phyloP scores from a whole-genome alignment of 2,113 vertebrate genomes.

The Callionymus lyra region DNA sequence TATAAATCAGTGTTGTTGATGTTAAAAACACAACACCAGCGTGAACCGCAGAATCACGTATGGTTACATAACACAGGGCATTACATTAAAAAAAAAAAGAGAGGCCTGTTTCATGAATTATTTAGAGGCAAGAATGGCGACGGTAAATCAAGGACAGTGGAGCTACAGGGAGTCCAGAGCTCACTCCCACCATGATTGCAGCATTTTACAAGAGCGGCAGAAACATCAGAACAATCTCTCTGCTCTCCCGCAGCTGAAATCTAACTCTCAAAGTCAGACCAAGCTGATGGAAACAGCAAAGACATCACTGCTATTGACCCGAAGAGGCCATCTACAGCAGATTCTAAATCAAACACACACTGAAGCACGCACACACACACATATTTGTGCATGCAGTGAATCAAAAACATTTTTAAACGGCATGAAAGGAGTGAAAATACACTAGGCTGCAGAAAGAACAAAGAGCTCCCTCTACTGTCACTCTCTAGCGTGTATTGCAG shows the following conservation, averaged over 20 bases:
- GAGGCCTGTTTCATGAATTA: slow-evolving; percentile 37
- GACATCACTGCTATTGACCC: slow-evolving; percentile 26
- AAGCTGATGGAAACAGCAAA: background rate
- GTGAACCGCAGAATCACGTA: slow-evolving; percentile 17
- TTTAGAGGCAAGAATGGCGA: slow-evolving; percentile 40
- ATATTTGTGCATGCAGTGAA: slow-evolving; percentile 30
- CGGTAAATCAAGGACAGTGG: slow-evolving; percentile 35
- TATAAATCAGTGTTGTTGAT: slow-evolving; percentile 2
- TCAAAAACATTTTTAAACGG: slow-evolving; percentile 24
- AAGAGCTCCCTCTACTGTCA: slow-evolving; percentile 21
- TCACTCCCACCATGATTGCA: too few species aligned
- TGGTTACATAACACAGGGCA: slow-evolving; percentile 21
- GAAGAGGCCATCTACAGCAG: background rate
- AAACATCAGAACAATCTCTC: too few species aligned
- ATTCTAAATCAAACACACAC: slow-evolving; percentile 3
- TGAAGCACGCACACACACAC: slow-evolving; percentile 1
- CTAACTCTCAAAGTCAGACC: background rate
- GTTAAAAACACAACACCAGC: slow-evolving; percentile 1
- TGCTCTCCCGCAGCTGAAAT: too few species aligned
- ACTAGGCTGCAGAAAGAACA: slow-evolving; percentile 10
- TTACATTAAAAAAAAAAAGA: slow-evolving; percentile 9
- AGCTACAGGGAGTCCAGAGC: slow-evolving; percentile 21
- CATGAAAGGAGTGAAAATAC: slow-evolving; percentile 16
- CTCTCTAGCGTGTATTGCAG: slow-evolving; percentile 19
- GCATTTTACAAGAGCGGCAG: too few species aligned